Evolutionary conservation across 2,113 vertebrate species (phyloP), one percentile per base, ranked within the genome.

Genomic region (Daubentonia madagascariensis): DNA sequence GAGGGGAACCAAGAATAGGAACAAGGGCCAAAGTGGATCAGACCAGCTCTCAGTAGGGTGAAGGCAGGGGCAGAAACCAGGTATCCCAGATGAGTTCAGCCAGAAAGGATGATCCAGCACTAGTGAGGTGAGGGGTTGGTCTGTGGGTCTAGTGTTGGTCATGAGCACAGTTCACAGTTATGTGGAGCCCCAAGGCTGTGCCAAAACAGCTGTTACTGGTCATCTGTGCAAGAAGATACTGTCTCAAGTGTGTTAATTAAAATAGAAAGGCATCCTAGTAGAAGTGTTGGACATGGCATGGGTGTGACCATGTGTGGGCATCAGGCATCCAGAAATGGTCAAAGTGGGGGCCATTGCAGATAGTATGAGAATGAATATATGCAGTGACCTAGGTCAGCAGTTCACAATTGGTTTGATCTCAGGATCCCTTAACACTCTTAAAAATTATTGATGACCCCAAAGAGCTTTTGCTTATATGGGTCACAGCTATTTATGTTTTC

Each of bases 251-350:
- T 85, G 48, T 67, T 81, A 20, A 91, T 96, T 30, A 97, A 94
- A 97, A 97, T 90, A 96, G 93, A 95, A 98, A 97, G 88, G 97
- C 93, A 96, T 92, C 68, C 79, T 61, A 28, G 20, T 43, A 89
- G 80, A 78, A 73, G 91, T 67, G n/a, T 0, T 75, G 72, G 86
- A 54, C 79, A 70, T 8, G 3, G 37, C 65, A 76, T 48, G n/a
- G 28, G 11, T 54, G 23, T 72, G 86, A 30, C 45, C 25, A 9
- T 48, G 63, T 75, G 37, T 65, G 43, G 86, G 76, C 92, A 93
- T 45, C n/a, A 63, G 83, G 57, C 50, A 73, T 70, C 81, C 48
- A 40, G 63, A 72, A 89, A 50, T 50, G 65, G 25, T 61, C 52
- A n/a, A 76, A 68, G 59, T 65, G 57, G 45, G 45, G 30, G 37